Evolutionary conservation across 2,888 invertebrate genomes (phyloP).

Genomic region (Subacronicta megacephala): DNA sequence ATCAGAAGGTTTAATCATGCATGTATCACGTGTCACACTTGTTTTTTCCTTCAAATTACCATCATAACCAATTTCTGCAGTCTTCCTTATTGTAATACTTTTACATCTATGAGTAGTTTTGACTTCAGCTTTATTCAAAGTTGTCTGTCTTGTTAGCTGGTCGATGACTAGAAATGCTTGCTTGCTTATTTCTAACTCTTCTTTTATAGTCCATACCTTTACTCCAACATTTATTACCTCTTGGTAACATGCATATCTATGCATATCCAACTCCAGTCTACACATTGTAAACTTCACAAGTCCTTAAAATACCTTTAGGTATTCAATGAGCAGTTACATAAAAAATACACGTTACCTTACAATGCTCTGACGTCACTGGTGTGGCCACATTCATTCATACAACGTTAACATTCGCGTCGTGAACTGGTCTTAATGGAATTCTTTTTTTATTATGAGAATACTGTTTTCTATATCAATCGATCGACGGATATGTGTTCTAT

Average conservation of each 20-base stretch:
- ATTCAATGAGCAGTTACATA: slow-evolving; percentile 19
- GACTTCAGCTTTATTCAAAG: too few species aligned
- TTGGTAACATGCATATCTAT: not conserved
- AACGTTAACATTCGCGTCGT: slow-evolving; percentile 36
- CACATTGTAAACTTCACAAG: not conserved
- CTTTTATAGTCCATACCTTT: too few species aligned
- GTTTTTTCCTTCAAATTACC: too few species aligned
- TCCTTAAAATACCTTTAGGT: slow-evolving; percentile 1
- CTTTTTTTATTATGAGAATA: slow-evolving; percentile 54
- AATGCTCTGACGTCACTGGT: slow-evolving; percentile 35
- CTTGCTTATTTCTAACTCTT: too few species aligned
- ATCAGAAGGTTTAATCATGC: too few species aligned
- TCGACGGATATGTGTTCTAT: slow-evolving; percentile 43
- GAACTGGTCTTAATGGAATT: slow-evolving; percentile 42
- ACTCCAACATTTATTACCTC: too few species aligned
- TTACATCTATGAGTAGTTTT: too few species aligned
- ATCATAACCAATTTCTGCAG: too few species aligned
- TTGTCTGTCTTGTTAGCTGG: too few species aligned
- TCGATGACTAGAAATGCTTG: too few species aligned
- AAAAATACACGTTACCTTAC: slow-evolving; percentile 16
- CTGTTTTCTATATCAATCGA: slow-evolving; percentile 24
- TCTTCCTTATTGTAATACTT: too few species aligned
- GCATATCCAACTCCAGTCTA: not conserved
- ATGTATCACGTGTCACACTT: too few species aligned
- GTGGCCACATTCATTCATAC: slow-evolving; percentile 42